Evolutionary conservation across 1,140 invertebrate genomes (phyloP), one percentile per base, ranked within the genome.

Genomic region (Andricus grossulariae): DNA sequence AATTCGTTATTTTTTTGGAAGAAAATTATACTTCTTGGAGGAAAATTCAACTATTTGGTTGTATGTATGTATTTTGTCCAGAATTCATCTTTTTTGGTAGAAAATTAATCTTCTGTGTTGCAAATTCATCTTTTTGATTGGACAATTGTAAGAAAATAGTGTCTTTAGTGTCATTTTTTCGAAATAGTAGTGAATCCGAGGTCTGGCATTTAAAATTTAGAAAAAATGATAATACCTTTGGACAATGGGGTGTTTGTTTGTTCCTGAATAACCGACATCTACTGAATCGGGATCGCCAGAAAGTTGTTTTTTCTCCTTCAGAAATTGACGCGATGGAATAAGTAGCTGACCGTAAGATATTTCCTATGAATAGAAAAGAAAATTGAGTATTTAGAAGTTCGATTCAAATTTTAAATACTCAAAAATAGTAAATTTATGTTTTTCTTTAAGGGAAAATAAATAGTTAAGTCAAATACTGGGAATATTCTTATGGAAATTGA

Each of bases 321-420:
- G 88, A 80, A 91, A 92, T 75, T 95, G 92, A 85, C 93, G 93
- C 16, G 96, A 95, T 39, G 96, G 96, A 83, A 96, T 94, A 77
- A 98, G 91, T 71, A 98, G 91, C 86, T 96, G 95, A 70, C 96
- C 95, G 91, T 98, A 98, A 32, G 97, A 98, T 82, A 97, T 95
- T 90, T 97, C 95, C 92, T 93, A 75, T 70, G 87, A 86, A 80
- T 77, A 70, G 32, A 19, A 19, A 54, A 2, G 74, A 32, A 13
- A 74, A 51, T 12, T 76, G 32, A 73, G 72, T 74, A 16, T 5
- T 50, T 55, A 45, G 8, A 10, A 45, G 7, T 45, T 45, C 1
- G 10, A 45, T 45, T 73, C 19, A 32, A 74, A 66, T 16, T 12
- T 49, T 71, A 0, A 45, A 45, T 16, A 12, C 39, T 0, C 3